Percentiles rank a stretch among this genome's conserved stretches.
Evolutionary conservation across 2,888 invertebrate genomes (phyloP).

Genomic region (Ormyrus pomaceus): DNA sequence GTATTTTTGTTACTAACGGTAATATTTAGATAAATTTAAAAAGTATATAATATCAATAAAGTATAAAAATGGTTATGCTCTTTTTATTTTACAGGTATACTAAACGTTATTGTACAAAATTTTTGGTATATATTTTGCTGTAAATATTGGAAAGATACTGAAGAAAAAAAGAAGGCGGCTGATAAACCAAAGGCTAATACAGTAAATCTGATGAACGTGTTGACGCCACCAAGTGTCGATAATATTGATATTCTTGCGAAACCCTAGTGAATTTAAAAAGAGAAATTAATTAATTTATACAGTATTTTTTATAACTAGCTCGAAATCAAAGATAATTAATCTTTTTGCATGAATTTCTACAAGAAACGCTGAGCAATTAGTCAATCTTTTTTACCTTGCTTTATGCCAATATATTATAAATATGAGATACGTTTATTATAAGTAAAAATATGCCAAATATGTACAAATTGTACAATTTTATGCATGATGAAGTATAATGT

Average conservation of each 20-base stretch:
- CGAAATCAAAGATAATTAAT: slow-evolving; percentile 12
- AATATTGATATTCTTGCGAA: slow-evolving; percentile 34
- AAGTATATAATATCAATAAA: slow-evolving; percentile 18
- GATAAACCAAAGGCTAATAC: slow-evolving; percentile 23
- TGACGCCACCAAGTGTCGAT: slow-evolving; percentile 20
- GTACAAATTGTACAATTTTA: no score
- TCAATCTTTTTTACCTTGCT: no score
- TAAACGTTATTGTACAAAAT: slow-evolving; percentile 68
- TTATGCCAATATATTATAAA: no score
- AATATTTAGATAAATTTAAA: slow-evolving; percentile 60
- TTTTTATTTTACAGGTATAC: slow-evolving; percentile 61
- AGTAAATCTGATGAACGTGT: slow-evolving; percentile 40
- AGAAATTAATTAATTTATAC: slow-evolving; percentile 9
- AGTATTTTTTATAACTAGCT: slow-evolving; percentile 24
- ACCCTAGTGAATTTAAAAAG: slow-evolving; percentile 18
- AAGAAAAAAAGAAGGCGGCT: slow-evolving; percentile 49
- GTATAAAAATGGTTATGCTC: background rate
- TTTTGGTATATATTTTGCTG: slow-evolving; percentile 67
- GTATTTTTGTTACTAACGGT: slow-evolving; percentile 92
- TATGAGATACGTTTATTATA: background rate
- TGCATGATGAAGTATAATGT: no score
- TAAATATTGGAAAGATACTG: slow-evolving; percentile 61
- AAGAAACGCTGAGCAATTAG: no score
- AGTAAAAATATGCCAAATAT: background rate
- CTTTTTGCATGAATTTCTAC: background rate